phyloP scores from a whole-genome alignment of 2,797 vertebrate species.

The Carcharodon carcharias region DNA sequence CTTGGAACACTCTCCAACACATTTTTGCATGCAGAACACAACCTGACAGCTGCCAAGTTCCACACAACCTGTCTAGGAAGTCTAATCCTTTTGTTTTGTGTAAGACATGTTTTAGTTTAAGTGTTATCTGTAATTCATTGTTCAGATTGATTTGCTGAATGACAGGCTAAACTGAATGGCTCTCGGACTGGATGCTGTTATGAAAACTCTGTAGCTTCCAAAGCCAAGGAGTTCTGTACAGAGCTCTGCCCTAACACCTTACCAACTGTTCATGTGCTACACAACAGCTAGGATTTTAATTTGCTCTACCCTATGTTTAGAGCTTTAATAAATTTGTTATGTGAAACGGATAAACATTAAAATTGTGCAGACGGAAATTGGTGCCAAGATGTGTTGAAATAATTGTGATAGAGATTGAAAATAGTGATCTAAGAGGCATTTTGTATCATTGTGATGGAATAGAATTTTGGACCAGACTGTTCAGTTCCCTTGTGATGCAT shows the following conservation, averaged over 20 bases:
- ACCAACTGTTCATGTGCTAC: not conserved
- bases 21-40: not conserved
- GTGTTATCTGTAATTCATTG: not conserved
- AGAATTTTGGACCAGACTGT: not conserved
- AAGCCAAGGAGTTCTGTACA: not conserved
- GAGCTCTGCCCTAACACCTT: not conserved
- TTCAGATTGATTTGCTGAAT: not conserved
- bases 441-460: not conserved
- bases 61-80: not conserved
- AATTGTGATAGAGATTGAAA: too few species aligned
- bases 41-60: not conserved
- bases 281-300: not conserved
- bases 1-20: not conserved
- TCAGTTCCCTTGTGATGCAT: not conserved
- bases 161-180: not conserved
- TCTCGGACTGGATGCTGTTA: not conserved
- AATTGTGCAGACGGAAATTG: not conserved
- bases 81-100: not conserved
- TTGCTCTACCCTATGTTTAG: not conserved
- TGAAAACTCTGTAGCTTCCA: not conserved
- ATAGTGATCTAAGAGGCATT: not conserved
- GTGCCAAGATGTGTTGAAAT: not conserved
- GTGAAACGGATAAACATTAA: too few species aligned
- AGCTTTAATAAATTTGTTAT: rapidly evolving
- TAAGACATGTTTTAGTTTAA: not conserved